phyloP scores from a whole-genome alignment of 2,888 invertebrate genomes.

The Amphipyra berbera region DNA sequence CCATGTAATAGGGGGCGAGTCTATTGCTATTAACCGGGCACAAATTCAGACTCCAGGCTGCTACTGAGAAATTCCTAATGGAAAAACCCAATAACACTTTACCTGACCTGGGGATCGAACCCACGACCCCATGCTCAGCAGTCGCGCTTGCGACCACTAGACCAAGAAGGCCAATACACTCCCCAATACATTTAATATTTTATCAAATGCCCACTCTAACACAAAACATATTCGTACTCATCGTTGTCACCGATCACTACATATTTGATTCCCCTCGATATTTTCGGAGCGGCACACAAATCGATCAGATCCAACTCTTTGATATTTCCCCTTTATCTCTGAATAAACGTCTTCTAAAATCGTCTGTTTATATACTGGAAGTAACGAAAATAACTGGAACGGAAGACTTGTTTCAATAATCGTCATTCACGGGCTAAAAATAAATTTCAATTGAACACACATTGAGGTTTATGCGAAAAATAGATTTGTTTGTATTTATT shows the following conservation, averaged over 20 bases:
- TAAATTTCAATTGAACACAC: constrained; percentile 7
- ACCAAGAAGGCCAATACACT: no score
- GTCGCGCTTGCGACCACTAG: no score
- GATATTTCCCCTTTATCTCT: constrained; percentile 37
- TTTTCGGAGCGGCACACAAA: constrained; percentile 42
- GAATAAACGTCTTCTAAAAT: constrained; percentile 38
- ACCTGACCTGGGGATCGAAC: no score
- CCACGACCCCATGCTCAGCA: no score
- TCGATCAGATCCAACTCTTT: constrained; percentile 45
- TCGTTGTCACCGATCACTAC: constrained; percentile 38
- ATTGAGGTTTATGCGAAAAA: no score
- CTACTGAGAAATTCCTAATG: no score
- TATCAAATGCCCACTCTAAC: constrained; percentile 2
- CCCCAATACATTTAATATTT: no score
- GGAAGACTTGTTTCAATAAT: constrained; percentile 21
- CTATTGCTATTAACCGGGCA: no score
- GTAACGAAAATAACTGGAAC: constrained; percentile 27
- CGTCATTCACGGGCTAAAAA: constrained; percentile 6
- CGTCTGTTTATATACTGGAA: constrained; percentile 34
- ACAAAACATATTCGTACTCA: constrained; percentile 37
- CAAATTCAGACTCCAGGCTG: no score
- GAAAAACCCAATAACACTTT: no score
- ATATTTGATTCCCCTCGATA: constrained; percentile 46
- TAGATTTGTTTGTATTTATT: no score
- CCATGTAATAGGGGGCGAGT: no score